These are phyloP conservation scores for Gortyna flavago DNA, from an alignment of 2,888 invertebrate genomes.

Conservation along the genomic window DNA sequence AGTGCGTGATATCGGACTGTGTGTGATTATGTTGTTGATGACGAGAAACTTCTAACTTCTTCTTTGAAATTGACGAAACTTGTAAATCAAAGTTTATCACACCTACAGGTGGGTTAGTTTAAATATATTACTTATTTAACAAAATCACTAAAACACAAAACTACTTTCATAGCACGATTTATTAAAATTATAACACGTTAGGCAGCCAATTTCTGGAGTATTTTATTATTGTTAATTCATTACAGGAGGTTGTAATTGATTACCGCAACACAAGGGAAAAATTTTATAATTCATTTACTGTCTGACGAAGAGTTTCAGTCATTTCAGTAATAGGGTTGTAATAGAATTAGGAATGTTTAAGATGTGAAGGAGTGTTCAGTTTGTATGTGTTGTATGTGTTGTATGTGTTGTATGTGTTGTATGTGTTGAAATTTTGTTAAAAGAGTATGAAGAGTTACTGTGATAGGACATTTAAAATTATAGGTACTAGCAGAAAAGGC, in stretches of 20 bases:
- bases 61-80: neutral
- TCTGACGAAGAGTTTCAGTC: constrained; percentile 21
- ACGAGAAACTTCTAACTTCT: neutral
- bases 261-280: constrained; percentile 45
- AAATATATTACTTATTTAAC: neutral
- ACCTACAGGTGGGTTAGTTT: neutral
- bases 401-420: no score
- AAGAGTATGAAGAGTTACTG: no score
- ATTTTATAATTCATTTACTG: constrained; percentile 51
- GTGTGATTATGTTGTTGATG: neutral
- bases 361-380: neutral
- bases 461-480: no score
- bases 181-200: constrained; percentile 12
- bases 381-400: constrained; percentile 4
- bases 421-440: neutral
- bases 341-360: constrained; percentile 1
- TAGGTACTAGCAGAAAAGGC: no score
- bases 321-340: constrained; percentile 24
- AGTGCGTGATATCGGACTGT: neutral
- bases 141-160: neutral
- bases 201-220: constrained; percentile 33
- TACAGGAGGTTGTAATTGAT: constrained; percentile 40
- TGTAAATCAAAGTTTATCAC: neutral
- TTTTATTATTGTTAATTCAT: constrained; percentile 44
- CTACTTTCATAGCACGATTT: constrained; percentile 8